Evolutionary conservation across 2,888 invertebrate genomes (phyloP), one percentile per base, ranked within the genome.

Genomic region (Acronicta psi): DNA sequence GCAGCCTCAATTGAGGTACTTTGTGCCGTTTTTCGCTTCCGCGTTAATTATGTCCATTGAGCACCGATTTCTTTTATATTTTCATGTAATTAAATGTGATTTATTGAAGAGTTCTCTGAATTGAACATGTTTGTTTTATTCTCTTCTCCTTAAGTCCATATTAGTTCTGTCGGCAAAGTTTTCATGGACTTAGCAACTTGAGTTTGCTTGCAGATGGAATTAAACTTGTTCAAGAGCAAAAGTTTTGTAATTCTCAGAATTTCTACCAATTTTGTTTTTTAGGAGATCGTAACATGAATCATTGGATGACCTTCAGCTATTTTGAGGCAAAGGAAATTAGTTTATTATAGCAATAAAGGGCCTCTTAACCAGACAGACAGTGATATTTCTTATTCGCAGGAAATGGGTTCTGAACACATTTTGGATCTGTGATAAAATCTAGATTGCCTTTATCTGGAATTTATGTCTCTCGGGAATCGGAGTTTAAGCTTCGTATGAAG

Each of bases 41-140:
- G 52, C 56, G 53, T 70, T 76, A 68, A 75, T 77, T 74, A 68
- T 46, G 64, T 47, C 49, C 57, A 61, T 75, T 75, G 60, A 63
- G 46, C 29, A 52, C 38, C 47, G 56, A 59, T 69, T 76, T 67
- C 73, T 73, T 73, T 73, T 73, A 44, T 53, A 73, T 59, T 75
- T 62, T 53, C 57, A 59, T 65, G 65, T 65, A 76, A 66, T 68
- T 76, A 62, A 66, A 47, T 46, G 54, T 60, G 53, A 69, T 63
- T 69, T 73, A 73, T 60, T 54, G 54, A 41, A 43, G 29, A 36
- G 47, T 69, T 46, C 52, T 47, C 49, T 47, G 53, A 56, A 58
- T 60, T 60, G 45, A 36, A 34, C 34, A 47, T 41, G 9, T 54
- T 69, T 65, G 46, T 51, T 59, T 71, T 58, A 40, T 71, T 53